Base-by-base conservation (phyloP, 2,888 invertebrate species). In the Andrena flavipes region DNA sequence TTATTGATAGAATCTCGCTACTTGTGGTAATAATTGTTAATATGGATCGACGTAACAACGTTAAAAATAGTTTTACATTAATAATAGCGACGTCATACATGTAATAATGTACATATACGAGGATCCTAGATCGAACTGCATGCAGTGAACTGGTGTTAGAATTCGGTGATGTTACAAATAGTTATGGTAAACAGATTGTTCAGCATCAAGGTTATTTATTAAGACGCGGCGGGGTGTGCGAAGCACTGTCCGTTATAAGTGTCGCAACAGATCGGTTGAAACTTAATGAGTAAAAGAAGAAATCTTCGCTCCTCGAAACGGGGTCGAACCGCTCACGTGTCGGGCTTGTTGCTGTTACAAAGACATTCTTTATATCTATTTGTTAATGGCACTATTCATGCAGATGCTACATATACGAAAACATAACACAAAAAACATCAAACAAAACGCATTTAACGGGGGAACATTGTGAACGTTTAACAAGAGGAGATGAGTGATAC, bases 51-150 rank as follows among this genome's bases (percentile, higher is more conserved):
- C 72, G 65, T 86, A 87, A 83, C 85, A 84, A 78, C 62, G 73
- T 80, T 86, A 87, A 87, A 86, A 86, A 82, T 84, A 78, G 51
- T 62, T 84, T 82, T 84, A 80, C 64, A 72, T 69, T 78, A 76
- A 79, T 79, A 76, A 63, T 73, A 68, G 48, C 54, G 56, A 49
- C 67, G 63, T 48, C 49, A 59, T 76, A 54, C 72, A 29, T 72
- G 64, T 48, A 72, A 20, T 60, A 64, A 82, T 71, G 68, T 81
- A 78, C 60, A 67, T 81, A 69, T 54, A 68, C 49, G 26, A 56
- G 56, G 26, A 48, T 60, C 63, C 68, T 63, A 51, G 76, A 73
- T 69, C 20, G 70, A 42, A 74, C 51, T 73, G 33, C 64, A 73
- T 65, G 59, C 23, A 29, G 33, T 7, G 56, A 64, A 51, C 51